These are phyloP conservation scores for Enoplosus armatus DNA, from an alignment of 2,797 vertebrate genomes.

Conservation along the genomic window DNA sequence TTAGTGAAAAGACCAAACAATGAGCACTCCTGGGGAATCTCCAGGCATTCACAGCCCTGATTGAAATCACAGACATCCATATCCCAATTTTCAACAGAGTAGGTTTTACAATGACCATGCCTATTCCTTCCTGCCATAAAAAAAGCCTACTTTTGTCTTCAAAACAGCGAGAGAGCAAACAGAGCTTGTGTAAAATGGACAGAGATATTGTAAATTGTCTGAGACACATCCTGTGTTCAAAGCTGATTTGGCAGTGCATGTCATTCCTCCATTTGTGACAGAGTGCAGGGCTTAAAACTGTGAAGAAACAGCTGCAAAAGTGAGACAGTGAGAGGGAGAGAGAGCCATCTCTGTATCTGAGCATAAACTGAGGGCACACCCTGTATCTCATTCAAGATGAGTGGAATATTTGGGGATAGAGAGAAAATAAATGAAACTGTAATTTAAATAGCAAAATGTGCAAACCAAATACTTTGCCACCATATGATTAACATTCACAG, in stretches of 20 bases:
- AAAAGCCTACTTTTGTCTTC: conserved; percentile 10
- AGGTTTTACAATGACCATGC: conserved; percentile 9
- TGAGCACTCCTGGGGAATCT: conserved; percentile 48
- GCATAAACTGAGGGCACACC: neutral
- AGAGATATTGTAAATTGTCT: conserved; percentile 28
- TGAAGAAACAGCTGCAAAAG: conserved; percentile 19
- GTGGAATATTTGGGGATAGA: neutral
- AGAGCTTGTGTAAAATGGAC: conserved; percentile 29
- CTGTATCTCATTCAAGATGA: conserved; percentile 19
- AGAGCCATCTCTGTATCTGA: conserved; percentile 6
- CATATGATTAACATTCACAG: conserved; percentile 29
- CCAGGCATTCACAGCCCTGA: conserved; percentile 16
- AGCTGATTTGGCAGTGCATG: conserved; percentile 32
- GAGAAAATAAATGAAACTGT: neutral
- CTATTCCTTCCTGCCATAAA: neutral
- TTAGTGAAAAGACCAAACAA: conserved; percentile 64
- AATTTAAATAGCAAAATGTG: conserved; percentile 14
- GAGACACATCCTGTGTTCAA: conserved; percentile 38
- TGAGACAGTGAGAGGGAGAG: conserved; percentile 7
- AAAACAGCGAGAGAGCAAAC: conserved; percentile 32
- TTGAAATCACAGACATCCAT: conserved; percentile 38
- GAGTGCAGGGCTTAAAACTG: conserved; percentile 14
- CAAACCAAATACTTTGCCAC: conserved; percentile 36
- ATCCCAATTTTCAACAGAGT: conserved; percentile 5
- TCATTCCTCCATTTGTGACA: conserved; percentile 44